phyloP scores from a whole-genome alignment of 2,113 vertebrate species.

The Corapipo altera region DNA sequence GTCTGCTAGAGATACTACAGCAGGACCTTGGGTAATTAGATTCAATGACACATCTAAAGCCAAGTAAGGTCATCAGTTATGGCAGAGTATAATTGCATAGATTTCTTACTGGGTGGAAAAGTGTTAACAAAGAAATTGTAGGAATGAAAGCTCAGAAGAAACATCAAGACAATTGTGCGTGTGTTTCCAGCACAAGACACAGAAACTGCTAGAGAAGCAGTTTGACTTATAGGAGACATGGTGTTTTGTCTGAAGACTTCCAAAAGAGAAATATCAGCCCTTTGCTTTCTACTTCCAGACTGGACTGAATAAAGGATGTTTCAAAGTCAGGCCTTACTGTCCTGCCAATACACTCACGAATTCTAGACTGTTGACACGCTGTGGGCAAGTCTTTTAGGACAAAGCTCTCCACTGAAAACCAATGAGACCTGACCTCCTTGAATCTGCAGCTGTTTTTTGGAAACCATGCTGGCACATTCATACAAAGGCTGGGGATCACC shows the following conservation, averaged over 20 bases:
- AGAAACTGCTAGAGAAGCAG: not conserved
- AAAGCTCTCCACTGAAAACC: not conserved
- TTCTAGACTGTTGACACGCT: not conserved
- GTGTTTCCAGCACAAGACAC: not conserved
- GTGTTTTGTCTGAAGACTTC: not conserved
- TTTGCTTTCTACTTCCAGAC: not conserved
- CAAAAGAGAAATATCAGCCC: not conserved
- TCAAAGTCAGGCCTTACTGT: not conserved
- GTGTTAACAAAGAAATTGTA: not conserved
- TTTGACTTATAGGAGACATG: not conserved
- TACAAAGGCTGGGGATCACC: not conserved
- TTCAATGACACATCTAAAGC: not conserved
- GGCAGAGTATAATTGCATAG: not conserved
- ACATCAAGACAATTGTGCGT: not conserved
- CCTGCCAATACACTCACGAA: not conserved
- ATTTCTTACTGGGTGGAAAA: not conserved
- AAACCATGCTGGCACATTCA: fast-evolving
- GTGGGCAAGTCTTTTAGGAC: not conserved
- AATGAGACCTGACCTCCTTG: fast-evolving
- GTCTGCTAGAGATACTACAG: not conserved
- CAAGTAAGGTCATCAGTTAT: not conserved
- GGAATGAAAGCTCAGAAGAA: not conserved
- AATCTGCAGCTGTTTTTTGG: not conserved
- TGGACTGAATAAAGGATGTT: not conserved
- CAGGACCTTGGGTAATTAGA: not conserved